Base-by-base conservation (phyloP, 2,888 invertebrate species). In the Melanophora roralis region DNA sequence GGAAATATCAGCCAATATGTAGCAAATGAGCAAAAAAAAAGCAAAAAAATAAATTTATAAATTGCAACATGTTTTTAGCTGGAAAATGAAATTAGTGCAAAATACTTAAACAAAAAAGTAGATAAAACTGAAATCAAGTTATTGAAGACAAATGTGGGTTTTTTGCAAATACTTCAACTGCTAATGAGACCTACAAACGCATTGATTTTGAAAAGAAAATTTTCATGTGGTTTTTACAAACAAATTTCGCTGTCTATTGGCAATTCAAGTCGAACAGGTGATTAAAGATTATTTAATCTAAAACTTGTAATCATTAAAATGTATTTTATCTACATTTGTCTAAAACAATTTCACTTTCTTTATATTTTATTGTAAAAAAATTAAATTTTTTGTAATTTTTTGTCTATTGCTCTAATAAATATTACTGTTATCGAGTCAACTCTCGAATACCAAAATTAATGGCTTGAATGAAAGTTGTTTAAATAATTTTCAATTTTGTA, bases 161-260 rank as follows among this genome's bases (percentile, higher is more conserved):
- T 32, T 11, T 34, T 59, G 19, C 32, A 71, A 57, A 47, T 47
- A 55, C 64, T 57, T 32, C n/a, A n/a, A n/a, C 53, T 45, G 11
- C 16, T 72, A 64, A 65, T 57, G 49, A 59, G 65, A 49, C 21
- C 38, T 57, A 27, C 40, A 74, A 74, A 51, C 65, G 74, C 67
- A 74, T 11, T 67, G 74, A 74, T 67, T 67, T 74, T 49, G 74
- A 74, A 74, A 74, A 74, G 64, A 49, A 73, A 73, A 65, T 73
- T 73, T 73, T 23, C 14, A 0, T 6, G 0, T n/a, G 9, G 19
- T 3, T 11, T 36, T 2, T 11, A 19, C 16, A 45, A 45, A 16
- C 19, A 16, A 45, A 19, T 8, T 45, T 43, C 6, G 14, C 14
- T 43, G 14, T n/a, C n/a, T n/a, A n/a, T n/a, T 27, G 27, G 6